Evolutionary conservation across 2,797 vertebrate genomes (phyloP).

Genomic region (Manis javanica): DNA sequence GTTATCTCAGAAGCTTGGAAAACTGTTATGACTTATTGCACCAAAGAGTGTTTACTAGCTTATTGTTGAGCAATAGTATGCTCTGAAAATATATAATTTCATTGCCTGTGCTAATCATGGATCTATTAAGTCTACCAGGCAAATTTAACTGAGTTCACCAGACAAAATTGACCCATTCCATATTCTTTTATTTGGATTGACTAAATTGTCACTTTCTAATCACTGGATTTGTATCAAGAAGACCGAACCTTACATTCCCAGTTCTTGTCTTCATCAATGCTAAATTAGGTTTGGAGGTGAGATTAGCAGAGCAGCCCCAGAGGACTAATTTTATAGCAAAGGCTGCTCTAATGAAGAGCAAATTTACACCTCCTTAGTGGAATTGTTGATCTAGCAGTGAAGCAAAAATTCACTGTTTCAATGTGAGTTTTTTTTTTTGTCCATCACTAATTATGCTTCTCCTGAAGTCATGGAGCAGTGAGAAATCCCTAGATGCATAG

Average conservation of each 20-base stretch:
- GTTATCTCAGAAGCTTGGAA: background rate
- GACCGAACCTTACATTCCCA: background rate
- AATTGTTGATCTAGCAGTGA: constrained; percentile 37
- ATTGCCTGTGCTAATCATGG: background rate
- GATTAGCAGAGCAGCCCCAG: background rate
- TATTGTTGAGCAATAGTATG: background rate
- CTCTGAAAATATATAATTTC: background rate
- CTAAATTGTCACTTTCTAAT: constrained; percentile 34
- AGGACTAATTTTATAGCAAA: constrained; percentile 23
- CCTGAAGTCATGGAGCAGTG: background rate
- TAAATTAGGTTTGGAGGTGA: constrained; percentile 14
- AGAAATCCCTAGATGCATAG: background rate
- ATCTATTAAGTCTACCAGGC: background rate
- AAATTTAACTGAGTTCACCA: constrained; percentile 10
- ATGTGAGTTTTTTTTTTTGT: background rate
- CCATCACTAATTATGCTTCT: background rate
- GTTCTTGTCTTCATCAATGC: background rate
- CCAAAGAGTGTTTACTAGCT: background rate
- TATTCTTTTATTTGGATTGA: background rate
- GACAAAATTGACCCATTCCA: background rate
- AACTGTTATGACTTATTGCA: background rate
- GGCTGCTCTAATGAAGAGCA: constrained; percentile 35
- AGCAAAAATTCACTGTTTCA: background rate
- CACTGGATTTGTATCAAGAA: background rate
- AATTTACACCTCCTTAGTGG: background rate